Evolutionary conservation across 2,797 vertebrate species (phyloP).

Genomic region (Coranthus polyacanthus): DNA sequence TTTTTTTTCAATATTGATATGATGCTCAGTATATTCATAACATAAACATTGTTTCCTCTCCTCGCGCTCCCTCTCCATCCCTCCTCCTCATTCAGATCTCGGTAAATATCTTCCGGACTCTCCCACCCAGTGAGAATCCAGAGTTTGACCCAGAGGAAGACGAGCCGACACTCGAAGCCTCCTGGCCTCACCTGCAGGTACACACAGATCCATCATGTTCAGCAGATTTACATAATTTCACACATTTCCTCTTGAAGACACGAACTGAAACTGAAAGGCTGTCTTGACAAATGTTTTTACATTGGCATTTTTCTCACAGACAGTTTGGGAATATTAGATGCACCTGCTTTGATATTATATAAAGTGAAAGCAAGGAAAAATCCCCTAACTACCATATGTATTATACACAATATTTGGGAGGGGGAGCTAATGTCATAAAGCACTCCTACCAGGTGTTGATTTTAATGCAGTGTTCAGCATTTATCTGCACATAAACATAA

Average conservation of each 20-base stretch:
- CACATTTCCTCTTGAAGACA: neutral
- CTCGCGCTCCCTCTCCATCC: no score
- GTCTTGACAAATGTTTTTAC: conserved; percentile 9
- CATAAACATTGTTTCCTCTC: no score
- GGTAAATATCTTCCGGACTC: conserved; percentile 94
- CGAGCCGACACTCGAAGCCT: conserved; percentile 93
- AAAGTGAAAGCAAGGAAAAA: no score
- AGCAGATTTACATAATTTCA: neutral
- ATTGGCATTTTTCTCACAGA: neutral
- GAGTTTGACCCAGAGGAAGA: conserved; percentile 96
- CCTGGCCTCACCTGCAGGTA: conserved; percentile 95
- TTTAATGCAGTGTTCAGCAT: conserved; percentile 34
- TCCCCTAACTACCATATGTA: no score
- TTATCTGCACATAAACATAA: conserved; percentile 20
- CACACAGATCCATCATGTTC: neutral
- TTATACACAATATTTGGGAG: conserved; percentile 16
- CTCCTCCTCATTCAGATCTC: conserved; percentile 87
- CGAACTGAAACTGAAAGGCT: neutral
- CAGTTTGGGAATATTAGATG: neutral
- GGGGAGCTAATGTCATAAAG: neutral
- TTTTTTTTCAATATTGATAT: no score
- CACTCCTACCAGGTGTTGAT: conserved; percentile 42
- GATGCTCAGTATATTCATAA: no score
- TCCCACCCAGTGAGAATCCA: conserved; percentile 94
- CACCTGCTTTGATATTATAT: conserved; percentile 3